Evolutionary conservation across 2,113 vertebrate species (phyloP), one percentile per base, ranked within the genome.

Genomic region (Larimichthys crocea): DNA sequence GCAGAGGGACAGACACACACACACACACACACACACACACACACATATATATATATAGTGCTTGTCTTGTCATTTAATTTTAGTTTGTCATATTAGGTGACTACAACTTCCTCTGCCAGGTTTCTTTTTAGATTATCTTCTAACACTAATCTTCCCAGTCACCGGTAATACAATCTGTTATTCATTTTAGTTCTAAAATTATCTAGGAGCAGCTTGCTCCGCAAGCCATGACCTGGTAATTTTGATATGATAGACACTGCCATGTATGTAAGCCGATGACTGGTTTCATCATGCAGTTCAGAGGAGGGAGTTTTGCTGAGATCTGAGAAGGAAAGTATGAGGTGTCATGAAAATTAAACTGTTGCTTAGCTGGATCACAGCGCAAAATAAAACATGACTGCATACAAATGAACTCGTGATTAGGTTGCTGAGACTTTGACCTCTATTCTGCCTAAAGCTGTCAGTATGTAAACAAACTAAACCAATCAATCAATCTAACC

Each of bases 161-260:
- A 40, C 4, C 15, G 14, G 76, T 75, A 74, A 72, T 56, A 68
- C 44, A 62, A 86, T 64, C 77, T 63, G 63, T 79, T 83, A 24
- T 68, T 86, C 22, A 40, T 26, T 40, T 52, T 16, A 35, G 29
- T 8, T 56, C 72, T 79, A 66, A 71, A 80, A 46, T 63, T 10
- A 82, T 86, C 46, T 26, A 19, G 31, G 15, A 20, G 29, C 35
- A 10, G 31, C 46, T 20, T 14, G 65, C n/a, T 42, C 9, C 29
- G 40, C 12, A 62, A 49, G 71, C 8, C 46, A 22, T 60, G 76
- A 77, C 61, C 50, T 62, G 22, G 10, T 26, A 5, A 26, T 67
- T 72, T 42, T 59, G 12, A 82, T 70, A 70, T 52, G 17, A 12
- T 80, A 55, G 64, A 74, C 46, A 40, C 3, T 42, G 16, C 6